Percentiles rank a stretch among this genome's conserved stretches.
These are phyloP conservation scores for Nesometra sesokonis DNA, from an alignment of 35 echinoderm and acorn worm species.

Conservation along the genomic window DNA sequence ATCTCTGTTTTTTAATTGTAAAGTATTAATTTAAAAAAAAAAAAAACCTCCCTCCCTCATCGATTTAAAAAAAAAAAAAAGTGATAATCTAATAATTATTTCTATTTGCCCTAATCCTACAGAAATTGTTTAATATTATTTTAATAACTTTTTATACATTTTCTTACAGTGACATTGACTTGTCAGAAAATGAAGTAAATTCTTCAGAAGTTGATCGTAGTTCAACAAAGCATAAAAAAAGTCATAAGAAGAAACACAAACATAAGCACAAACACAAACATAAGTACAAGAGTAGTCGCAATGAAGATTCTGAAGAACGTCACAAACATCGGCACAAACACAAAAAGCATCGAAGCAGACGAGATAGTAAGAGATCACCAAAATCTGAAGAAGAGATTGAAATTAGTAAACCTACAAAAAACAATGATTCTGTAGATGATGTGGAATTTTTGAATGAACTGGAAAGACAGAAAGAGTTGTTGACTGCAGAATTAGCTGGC, in stretches of 20 bases:
- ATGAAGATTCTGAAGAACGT: conserved; percentile 4
- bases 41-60: too few species aligned
- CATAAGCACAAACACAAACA: conserved; percentile 88
- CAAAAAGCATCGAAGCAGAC: not conserved
- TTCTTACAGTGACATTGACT: not conserved
- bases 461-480: conserved; percentile 83
- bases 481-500: conserved; percentile 66
- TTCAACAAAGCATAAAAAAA: conserved; percentile 16
- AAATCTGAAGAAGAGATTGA: conserved; percentile 19
- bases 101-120: too few species aligned
- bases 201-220: not conserved
- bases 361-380: not conserved
- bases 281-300: conserved; percentile 42
- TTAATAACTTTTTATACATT: too few species aligned
- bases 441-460: conserved; percentile 51
- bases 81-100: too few species aligned
- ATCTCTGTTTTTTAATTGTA: too few species aligned
- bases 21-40: too few species aligned
- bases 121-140: too few species aligned
- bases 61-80: too few species aligned
- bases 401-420: conserved; percentile 7
- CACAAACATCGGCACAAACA: conserved; percentile 9
- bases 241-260: conserved; percentile 30
- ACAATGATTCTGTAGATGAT: conserved; percentile 18
- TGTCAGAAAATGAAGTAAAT: not conserved